A percentile compares a stretch with the other conserved stretches of the same genome.
Conservation (phyloP, 1,140 invertebrate species). For the Galleria mellonella region DNA sequence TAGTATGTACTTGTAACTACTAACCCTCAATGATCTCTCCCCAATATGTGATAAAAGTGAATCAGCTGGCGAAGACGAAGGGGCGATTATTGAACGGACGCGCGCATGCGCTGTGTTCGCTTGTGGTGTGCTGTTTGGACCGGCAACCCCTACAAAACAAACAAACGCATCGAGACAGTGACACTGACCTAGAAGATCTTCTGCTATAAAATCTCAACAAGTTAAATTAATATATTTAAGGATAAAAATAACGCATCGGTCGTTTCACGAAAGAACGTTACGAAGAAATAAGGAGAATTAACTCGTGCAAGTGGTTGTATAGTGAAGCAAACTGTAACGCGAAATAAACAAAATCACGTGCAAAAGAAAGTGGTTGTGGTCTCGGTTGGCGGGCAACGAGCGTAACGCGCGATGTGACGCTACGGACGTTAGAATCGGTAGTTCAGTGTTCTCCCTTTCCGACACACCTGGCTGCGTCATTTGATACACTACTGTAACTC, state of each 20-base stretch:
- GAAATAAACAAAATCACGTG: constrained; percentile 43
- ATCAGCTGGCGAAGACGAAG: constrained; percentile 47
- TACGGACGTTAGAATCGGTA: constrained; percentile 36
- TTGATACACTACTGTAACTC: constrained; percentile 32
- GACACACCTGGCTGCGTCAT: constrained; percentile 46
- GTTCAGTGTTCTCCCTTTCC: constrained; percentile 37
- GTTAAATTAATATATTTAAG: no score
- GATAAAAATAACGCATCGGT: no score
- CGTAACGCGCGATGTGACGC: constrained; percentile 43
- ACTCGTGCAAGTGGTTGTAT: no score
- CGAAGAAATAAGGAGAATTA: no score
- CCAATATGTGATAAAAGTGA: constrained; percentile 15
- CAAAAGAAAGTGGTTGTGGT: constrained; percentile 57
- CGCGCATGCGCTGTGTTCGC: constrained; percentile 46
- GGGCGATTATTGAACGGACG: constrained; percentile 54
- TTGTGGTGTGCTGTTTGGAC: constrained; percentile 23
- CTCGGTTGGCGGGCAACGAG: constrained; percentile 33
- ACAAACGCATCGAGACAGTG: constrained; percentile 44
- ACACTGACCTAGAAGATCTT: constrained; percentile 44
- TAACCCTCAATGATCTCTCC: no score
- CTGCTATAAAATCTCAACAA: neutral
- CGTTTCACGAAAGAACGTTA: constrained; percentile 3
- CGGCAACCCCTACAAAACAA: constrained; percentile 49
- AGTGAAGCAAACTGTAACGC: neutral
- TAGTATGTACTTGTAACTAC: no score